Evolutionary conservation across 2,797 vertebrate genomes (phyloP).

Genomic region (Cyclopterus lumpus): DNA sequence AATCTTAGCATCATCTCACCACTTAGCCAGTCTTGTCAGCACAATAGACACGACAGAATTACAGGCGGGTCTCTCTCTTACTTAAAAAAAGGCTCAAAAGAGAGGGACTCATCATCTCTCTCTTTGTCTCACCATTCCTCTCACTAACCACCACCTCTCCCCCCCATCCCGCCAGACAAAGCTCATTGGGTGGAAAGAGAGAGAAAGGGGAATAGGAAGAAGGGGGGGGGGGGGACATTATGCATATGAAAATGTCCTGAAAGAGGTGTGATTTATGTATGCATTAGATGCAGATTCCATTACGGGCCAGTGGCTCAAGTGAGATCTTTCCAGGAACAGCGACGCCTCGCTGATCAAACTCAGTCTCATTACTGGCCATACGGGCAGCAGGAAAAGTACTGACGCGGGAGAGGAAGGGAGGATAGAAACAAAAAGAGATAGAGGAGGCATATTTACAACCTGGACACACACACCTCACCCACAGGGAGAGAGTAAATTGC

Average conservation of each 20-base stretch:
- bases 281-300: slow-evolving; percentile 99
- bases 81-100: slow-evolving; percentile 74
- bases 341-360: slow-evolving; percentile 97
- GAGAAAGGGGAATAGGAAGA: slow-evolving; percentile 84
- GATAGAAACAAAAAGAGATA: slow-evolving; percentile 82
- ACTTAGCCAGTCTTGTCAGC: slow-evolving; percentile 86
- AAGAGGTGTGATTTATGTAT: slow-evolving; percentile 99
- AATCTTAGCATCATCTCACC: slow-evolving; percentile 87
- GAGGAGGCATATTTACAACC: slow-evolving; percentile 94
- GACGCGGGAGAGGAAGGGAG: slow-evolving; percentile 53
- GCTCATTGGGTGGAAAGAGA: slow-evolving; percentile 91
- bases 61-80: slow-evolving; percentile 87
- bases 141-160: slow-evolving; percentile 26
- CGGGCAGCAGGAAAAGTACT: slow-evolving; percentile 83
- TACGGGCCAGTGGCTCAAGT: slow-evolving; percentile 97
- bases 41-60: slow-evolving; percentile 96
- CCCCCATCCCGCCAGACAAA: slow-evolving; percentile 61
- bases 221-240: slow-evolving; percentile 88
- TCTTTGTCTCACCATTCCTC: slow-evolving; percentile 56
- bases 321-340: slow-evolving; percentile 96
- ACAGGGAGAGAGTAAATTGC: slow-evolving; percentile 93
- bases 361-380: slow-evolving; percentile 97
- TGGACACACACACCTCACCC: slow-evolving; percentile 91
- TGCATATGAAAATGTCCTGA: slow-evolving; percentile 99
- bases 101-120: slow-evolving; percentile 71